These are phyloP conservation scores for Xiphorhynchus erythropygius DNA, from an alignment of 2,797 vertebrate genomes.

Conservation along the genomic window DNA sequence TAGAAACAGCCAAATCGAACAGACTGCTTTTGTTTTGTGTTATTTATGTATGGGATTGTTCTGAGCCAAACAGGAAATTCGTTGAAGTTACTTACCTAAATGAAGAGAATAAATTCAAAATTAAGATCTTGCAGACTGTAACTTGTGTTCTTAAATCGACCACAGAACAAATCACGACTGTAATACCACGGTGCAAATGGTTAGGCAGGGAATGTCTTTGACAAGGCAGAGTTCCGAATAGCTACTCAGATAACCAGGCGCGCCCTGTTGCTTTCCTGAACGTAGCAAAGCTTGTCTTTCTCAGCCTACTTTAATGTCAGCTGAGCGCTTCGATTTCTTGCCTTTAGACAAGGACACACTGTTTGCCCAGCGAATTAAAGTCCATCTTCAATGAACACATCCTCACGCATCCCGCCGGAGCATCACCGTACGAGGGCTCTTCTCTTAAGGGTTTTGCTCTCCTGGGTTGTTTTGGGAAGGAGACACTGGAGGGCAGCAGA, in stretches of 20 bases:
- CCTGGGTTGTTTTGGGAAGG: neutral
- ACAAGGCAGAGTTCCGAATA: neutral
- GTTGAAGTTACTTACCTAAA: neutral
- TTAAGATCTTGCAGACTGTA: neutral
- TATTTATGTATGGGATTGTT: neutral
- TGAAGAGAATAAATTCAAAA: neutral
- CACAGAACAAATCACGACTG: neutral
- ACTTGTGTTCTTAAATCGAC: accelerated
- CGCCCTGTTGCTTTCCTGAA: accelerated
- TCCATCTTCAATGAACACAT: neutral
- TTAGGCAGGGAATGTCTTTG: neutral
- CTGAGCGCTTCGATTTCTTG: neutral
- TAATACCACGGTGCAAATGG: neutral
- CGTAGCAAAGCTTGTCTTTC: accelerated
- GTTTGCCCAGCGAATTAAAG: neutral
- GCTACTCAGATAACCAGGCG: neutral
- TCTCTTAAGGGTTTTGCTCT: neutral
- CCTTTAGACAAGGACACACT: neutral
- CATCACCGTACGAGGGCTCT: accelerated
- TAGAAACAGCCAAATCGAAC: neutral
- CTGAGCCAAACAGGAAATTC: neutral
- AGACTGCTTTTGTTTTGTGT: neutral
- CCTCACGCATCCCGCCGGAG: accelerated
- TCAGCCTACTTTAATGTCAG: neutral
- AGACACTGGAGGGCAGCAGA: conserved; percentile 51